Conservation (phyloP, 2,888 invertebrate genomes). For the Bombyx huttoni region DNA sequence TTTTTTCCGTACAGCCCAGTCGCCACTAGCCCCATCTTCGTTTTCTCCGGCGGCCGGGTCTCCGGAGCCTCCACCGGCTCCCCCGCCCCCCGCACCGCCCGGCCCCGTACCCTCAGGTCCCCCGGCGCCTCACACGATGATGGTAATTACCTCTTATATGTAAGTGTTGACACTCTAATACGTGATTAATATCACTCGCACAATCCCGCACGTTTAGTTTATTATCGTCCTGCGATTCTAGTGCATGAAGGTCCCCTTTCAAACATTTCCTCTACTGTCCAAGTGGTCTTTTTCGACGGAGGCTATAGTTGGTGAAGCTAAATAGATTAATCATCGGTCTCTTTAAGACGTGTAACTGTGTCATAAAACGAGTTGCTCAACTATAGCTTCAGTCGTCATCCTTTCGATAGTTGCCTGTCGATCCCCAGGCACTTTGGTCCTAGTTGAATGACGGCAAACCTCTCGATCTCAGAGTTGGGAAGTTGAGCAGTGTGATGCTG, state of each 20-base stretch:
- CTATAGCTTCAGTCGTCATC: too few species aligned
- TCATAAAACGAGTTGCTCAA: too few species aligned
- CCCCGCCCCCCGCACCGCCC: conserved; percentile 65
- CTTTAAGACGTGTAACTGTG: too few species aligned
- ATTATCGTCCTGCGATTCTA: not conserved
- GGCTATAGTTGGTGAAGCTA: too few species aligned
- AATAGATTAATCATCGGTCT: too few species aligned
- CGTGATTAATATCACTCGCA: conserved; percentile 64
- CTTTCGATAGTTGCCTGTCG: too few species aligned
- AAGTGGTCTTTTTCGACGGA: too few species aligned
- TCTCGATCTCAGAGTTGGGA: conserved; percentile 71
- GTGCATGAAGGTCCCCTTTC: not conserved
- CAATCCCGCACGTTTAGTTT: conserved; percentile 44
- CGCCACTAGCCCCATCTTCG: conserved; percentile 74
- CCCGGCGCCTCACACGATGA: conserved; percentile 68
- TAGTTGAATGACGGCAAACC: conserved; percentile 56
- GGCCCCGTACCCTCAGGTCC: conserved; percentile 48
- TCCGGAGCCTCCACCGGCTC: conserved; percentile 74
- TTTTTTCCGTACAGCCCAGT: conserved; percentile 44
- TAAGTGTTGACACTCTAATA: conserved; percentile 73
- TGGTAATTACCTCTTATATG: conserved; percentile 74
- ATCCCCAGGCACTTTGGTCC: conserved; percentile 4
- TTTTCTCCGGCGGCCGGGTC: conserved; percentile 71
- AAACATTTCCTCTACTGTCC: too few species aligned
- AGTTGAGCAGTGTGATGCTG: conserved; percentile 69